Evolutionary conservation across 2,113 vertebrate species (phyloP).

Genomic region (Cepphus grylle): DNA sequence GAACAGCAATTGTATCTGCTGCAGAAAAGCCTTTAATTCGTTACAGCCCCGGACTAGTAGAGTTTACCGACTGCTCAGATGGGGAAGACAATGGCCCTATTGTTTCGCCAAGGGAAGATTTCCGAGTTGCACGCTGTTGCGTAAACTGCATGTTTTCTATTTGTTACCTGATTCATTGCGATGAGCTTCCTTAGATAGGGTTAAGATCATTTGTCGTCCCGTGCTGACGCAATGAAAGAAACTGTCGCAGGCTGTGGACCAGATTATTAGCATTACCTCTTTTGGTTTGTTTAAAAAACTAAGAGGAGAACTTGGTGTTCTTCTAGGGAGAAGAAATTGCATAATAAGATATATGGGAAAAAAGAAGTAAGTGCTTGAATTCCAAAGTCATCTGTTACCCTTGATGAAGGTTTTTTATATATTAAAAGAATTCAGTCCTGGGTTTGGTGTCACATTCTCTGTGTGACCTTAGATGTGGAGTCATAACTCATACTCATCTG

Average conservation of each 20-base stretch:
- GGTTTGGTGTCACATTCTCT: background rate
- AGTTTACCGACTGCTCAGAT: background rate
- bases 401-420: background rate
- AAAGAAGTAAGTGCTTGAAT: background rate
- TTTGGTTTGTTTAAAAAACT: background rate
- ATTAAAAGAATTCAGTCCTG: background rate
- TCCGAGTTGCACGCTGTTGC: background rate
- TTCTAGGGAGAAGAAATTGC: background rate
- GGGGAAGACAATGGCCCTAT: background rate
- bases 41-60: background rate
- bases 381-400: conserved; percentile 18
- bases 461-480: background rate
- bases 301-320: background rate
- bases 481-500: background rate
- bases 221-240: background rate
- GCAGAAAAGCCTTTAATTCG: conserved; percentile 20
- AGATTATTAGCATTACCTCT: background rate
- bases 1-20: background rate
- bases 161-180: conserved; percentile 9
- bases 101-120: conserved; percentile 17
- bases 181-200: background rate
- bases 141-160: background rate
- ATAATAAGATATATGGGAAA: background rate
- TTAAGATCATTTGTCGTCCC: background rate
- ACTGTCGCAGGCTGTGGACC: background rate